Evolutionary conservation across 2,113 vertebrate genomes (phyloP).

Genomic region (Gallinago undulata): DNA sequence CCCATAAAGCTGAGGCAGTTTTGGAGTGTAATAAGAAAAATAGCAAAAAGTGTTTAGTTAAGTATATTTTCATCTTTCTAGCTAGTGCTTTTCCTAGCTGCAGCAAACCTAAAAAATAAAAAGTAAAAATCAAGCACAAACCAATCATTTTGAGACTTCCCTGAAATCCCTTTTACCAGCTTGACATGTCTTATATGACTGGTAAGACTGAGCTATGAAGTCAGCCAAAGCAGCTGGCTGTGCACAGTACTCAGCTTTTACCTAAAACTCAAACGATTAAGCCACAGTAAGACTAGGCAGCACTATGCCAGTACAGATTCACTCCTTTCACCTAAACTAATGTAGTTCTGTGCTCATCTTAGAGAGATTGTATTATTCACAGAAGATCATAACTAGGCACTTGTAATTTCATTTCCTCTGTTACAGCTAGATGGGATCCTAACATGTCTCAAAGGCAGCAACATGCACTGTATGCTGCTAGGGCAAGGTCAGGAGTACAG

Average conservation of each 20-base stretch:
- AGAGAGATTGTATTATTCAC: neutral
- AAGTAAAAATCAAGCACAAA: neutral
- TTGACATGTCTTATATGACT: neutral
- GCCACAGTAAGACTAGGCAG: neutral
- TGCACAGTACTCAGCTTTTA: neutral
- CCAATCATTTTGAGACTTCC: neutral
- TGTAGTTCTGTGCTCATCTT: neutral
- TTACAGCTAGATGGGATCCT: neutral
- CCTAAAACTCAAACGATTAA: neutral
- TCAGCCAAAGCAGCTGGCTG: neutral
- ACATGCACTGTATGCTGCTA: neutral
- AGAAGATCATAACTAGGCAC: neutral
- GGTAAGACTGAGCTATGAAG: neutral
- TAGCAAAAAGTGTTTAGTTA: neutral
- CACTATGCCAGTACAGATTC: neutral
- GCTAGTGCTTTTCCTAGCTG: neutral
- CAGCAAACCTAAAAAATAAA: neutral
- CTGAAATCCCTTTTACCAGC: neutral
- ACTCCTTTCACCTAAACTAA: neutral
- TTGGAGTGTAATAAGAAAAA: neutral
- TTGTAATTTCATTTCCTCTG: neutral
- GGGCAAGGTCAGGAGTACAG: neutral
- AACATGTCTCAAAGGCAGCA: neutral
- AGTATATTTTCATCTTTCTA: neutral
- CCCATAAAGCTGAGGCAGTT: neutral